Percentiles rank a stretch among this genome's conserved stretches.
phyloP scores from a whole-genome alignment of 2,888 invertebrate species.

The Drosophila neotestacea region DNA sequence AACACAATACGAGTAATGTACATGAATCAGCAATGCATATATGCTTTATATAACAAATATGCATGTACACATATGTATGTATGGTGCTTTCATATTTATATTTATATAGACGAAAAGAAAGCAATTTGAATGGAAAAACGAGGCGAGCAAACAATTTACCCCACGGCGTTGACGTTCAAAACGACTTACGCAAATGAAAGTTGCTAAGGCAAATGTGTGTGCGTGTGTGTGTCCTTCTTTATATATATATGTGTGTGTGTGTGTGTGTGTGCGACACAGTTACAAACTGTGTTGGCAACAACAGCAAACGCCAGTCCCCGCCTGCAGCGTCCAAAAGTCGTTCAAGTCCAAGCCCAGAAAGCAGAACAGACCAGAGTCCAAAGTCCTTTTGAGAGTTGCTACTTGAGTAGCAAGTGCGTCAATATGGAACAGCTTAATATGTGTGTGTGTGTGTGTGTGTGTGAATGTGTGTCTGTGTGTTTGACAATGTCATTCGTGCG shows the following conservation, averaged over 20 bases:
- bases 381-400: slow-evolving; percentile 69
- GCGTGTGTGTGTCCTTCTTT: not conserved
- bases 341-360: slow-evolving; percentile 54
- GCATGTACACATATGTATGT: slow-evolving; percentile 11
- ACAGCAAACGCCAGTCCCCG: slow-evolving; percentile 37
- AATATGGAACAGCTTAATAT: slow-evolving; percentile 55
- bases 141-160: slow-evolving; percentile 65
- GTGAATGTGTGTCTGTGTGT: slow-evolving; percentile 10
- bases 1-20: slow-evolving; percentile 56
- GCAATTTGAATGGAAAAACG: slow-evolving; percentile 71
- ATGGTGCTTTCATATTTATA: slow-evolving; percentile 54
- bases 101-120: slow-evolving; percentile 62
- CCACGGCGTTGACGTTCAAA: slow-evolving; percentile 59
- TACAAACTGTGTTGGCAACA: slow-evolving; percentile 28
- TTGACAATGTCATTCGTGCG: slow-evolving; percentile 69
- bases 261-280: slow-evolving; percentile 42
- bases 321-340: slow-evolving; percentile 56
- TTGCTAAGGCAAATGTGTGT: slow-evolving; percentile 10
- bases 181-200: slow-evolving; percentile 70
- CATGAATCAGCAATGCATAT: slow-evolving; percentile 55
- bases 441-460: slow-evolving; percentile 6
- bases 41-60: slow-evolving; percentile 12
- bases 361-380: slow-evolving; percentile 45
- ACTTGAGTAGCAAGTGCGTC: slow-evolving; percentile 67
- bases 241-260: no score